Evolutionary conservation across 2,113 vertebrate genomes (phyloP).

Genomic region (Canis aureus): DNA sequence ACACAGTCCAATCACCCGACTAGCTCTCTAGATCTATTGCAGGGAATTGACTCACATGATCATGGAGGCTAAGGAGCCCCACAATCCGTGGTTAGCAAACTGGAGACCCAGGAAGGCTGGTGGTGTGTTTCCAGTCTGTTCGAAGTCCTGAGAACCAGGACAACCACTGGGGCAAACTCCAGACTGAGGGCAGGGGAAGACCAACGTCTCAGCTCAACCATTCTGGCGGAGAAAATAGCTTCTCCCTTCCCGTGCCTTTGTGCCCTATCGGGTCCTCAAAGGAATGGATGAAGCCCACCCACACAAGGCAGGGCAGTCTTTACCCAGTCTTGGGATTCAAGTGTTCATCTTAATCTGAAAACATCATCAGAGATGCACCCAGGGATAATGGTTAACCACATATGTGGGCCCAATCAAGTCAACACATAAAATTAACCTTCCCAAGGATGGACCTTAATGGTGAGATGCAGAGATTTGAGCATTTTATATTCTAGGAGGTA

Average conservation of each 20-base stretch:
- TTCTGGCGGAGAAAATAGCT: not conserved
- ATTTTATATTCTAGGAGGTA: not conserved
- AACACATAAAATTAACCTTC: no score
- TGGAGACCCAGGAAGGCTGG: accelerated
- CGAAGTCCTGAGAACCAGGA: not conserved
- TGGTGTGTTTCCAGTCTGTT: not conserved
- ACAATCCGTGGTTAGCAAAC: accelerated
- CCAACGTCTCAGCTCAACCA: not conserved
- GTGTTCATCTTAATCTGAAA: not conserved
- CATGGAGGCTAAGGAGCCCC: not conserved
- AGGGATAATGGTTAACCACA: accelerated
- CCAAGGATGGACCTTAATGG: not conserved
- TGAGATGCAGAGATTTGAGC: not conserved
- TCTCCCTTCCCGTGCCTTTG: not conserved
- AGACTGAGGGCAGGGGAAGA: not conserved
- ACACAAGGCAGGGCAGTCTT: accelerated
- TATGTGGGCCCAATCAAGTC: not conserved
- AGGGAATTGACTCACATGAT: accelerated
- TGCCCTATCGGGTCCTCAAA: accelerated
- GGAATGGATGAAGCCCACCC: not conserved
- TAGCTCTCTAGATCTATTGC: accelerated
- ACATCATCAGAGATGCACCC: not conserved
- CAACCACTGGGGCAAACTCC: no score
- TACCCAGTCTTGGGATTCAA: not conserved
- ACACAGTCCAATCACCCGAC: accelerated